Evolutionary conservation across 1,140 invertebrate species (phyloP).

Genomic region (Phortica variegata): DNA sequence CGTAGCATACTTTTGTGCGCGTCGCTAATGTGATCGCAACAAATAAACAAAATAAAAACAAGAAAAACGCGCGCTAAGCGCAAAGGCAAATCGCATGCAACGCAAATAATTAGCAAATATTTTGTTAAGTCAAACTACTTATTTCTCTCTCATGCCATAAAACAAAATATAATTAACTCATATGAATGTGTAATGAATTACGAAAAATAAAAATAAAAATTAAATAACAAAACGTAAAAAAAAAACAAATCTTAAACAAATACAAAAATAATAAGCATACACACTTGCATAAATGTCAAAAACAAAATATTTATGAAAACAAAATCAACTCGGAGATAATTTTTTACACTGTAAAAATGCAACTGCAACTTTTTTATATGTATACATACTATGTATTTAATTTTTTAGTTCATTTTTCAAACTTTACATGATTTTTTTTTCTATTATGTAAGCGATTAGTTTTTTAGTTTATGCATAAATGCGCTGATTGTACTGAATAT

Average conservation of each 20-base stretch:
- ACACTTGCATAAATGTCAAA: constrained; percentile 6
- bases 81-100: neutral
- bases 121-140: no score
- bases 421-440: constrained; percentile 33
- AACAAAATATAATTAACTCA: neutral
- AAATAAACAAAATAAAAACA: constrained; percentile 36
- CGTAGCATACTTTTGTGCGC: neutral
- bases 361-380: constrained; percentile 44
- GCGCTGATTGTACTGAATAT: constrained; percentile 54
- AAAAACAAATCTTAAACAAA: constrained; percentile 16
- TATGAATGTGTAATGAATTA: neutral
- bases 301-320: constrained; percentile 12
- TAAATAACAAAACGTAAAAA: constrained; percentile 6
- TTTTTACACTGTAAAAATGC: constrained; percentile 50
- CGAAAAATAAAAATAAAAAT: neutral
- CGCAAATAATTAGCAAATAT: constrained; percentile 12
- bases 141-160: constrained; percentile 1
- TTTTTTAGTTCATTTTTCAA: constrained; percentile 27
- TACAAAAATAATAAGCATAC: constrained; percentile 9
- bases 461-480: constrained; percentile 48
- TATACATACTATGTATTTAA: constrained; percentile 28
- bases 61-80: constrained; percentile 23
- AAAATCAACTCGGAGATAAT: constrained; percentile 15
- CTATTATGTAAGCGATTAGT: constrained; percentile 46
- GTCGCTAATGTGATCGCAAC: constrained; percentile 11